Conservation (phyloP, 2,113 vertebrate genomes). For the Pardalotus punctatus region DNA sequence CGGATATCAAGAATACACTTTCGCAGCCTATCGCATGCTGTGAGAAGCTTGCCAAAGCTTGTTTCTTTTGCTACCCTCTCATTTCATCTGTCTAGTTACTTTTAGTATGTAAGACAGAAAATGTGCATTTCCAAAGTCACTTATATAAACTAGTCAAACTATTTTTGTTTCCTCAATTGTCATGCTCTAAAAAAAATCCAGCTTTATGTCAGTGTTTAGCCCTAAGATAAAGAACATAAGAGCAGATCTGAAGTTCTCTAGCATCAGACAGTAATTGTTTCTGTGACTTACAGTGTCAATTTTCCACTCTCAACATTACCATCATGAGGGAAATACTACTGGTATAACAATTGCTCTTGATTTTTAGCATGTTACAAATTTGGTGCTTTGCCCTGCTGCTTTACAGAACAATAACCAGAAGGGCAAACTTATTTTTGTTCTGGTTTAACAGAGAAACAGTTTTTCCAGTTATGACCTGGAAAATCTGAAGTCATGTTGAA, state of each 20-base stretch:
- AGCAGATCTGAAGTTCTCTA: background rate
- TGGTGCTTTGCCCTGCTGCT: background rate
- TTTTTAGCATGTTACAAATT: background rate
- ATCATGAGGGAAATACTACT: background rate
- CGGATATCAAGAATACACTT: background rate
- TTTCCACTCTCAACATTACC: background rate
- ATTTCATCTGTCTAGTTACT: background rate
- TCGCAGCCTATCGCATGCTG: background rate
- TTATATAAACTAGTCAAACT: background rate
- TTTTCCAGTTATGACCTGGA: background rate
- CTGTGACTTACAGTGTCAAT: background rate
- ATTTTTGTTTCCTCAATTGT: background rate
- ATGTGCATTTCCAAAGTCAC: background rate
- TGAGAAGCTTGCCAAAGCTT: background rate
- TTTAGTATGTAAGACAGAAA: background rate
- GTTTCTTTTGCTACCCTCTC: background rate
- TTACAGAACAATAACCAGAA: background rate
- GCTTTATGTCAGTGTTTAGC: background rate
- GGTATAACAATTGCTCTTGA: background rate
- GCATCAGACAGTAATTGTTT: background rate
- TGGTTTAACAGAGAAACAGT: background rate
- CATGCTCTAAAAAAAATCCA: background rate
- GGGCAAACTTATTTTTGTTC: background rate
- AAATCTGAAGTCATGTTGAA: background rate
- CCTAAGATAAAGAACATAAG: background rate